Evolutionary conservation across 2,797 vertebrate species (phyloP).

Genomic region (Anableps anableps): DNA sequence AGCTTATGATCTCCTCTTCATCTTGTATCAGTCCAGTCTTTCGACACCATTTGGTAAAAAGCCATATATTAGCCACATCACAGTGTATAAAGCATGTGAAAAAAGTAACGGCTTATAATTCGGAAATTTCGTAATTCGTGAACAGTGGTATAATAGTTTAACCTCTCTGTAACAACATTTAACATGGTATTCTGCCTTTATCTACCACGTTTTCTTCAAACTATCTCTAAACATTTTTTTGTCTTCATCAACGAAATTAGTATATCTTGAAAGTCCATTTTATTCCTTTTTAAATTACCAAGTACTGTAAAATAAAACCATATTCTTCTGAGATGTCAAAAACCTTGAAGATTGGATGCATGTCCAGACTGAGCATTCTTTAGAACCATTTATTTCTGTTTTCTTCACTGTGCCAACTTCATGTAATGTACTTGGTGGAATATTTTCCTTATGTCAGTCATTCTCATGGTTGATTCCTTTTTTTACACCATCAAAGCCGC

Average conservation of each 20-base stretch:
- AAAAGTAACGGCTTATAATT: too few species aligned
- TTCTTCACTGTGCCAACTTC: conserved; percentile 1
- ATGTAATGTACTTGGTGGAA: conserved; percentile 13
- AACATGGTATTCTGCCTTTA: too few species aligned
- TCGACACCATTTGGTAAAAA: too few species aligned
- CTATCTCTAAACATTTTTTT: neutral
- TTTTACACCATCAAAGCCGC: conserved; percentile 25
- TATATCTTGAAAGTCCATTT: neutral
- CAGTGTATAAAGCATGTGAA: too few species aligned
- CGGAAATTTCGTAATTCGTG: too few species aligned
- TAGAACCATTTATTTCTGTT: neutral
- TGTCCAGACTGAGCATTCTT: neutral
- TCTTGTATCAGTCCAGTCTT: too few species aligned
- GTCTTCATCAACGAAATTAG: neutral
- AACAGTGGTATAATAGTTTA: too few species aligned
- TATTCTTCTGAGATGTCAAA: neutral
- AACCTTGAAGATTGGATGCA: neutral
- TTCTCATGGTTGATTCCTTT: conserved; percentile 21
- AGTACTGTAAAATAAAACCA: neutral
- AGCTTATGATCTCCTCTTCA: too few species aligned
- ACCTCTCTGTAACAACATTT: too few species aligned
- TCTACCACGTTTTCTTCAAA: too few species aligned
- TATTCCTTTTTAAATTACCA: neutral
- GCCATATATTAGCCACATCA: too few species aligned
- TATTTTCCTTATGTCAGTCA: conserved; percentile 29